Conservation (phyloP, 2,888 invertebrate species). For the Aporophyla nigra region DNA sequence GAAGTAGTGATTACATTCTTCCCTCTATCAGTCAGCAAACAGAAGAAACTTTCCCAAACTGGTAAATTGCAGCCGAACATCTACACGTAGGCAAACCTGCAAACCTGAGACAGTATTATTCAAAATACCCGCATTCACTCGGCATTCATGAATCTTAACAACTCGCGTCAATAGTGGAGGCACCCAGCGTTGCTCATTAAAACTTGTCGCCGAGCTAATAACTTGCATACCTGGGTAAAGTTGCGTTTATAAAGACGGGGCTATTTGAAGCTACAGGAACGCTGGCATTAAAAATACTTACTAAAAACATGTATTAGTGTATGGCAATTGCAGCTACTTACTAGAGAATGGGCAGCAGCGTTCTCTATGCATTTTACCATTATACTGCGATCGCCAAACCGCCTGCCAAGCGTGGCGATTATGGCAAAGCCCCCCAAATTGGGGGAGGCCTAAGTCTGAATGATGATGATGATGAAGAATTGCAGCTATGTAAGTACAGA, state of each 20-base stretch:
- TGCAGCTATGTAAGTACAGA: too few relatives aligned
- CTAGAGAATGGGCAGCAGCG: too few relatives aligned
- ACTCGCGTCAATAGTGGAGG: conserved; percentile 57
- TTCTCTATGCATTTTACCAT: too few relatives aligned
- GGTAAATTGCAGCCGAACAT: not conserved
- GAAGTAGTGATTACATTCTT: not conserved
- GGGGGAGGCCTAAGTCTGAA: too few relatives aligned
- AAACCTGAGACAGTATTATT: conserved; percentile 10
- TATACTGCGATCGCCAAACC: too few relatives aligned
- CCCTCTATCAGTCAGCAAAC: not conserved
- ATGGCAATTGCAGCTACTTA: not conserved
- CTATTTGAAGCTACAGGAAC: not conserved
- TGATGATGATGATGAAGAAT: too few relatives aligned
- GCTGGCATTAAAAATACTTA: not conserved
- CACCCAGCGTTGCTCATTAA: conserved; percentile 65
- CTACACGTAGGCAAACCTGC: not conserved
- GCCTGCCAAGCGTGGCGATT: too few relatives aligned
- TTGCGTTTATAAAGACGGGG: conserved; percentile 15
- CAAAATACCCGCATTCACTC: conserved; percentile 30
- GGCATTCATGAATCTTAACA: conserved; percentile 59
- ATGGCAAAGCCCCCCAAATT: too few relatives aligned
- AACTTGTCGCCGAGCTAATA: conserved; percentile 67
- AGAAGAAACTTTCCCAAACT: not conserved
- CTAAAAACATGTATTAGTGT: not conserved
- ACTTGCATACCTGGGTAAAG: conserved; percentile 63